phyloP scores from a whole-genome alignment of 2,888 invertebrate species.

The Oithona nana region DNA sequence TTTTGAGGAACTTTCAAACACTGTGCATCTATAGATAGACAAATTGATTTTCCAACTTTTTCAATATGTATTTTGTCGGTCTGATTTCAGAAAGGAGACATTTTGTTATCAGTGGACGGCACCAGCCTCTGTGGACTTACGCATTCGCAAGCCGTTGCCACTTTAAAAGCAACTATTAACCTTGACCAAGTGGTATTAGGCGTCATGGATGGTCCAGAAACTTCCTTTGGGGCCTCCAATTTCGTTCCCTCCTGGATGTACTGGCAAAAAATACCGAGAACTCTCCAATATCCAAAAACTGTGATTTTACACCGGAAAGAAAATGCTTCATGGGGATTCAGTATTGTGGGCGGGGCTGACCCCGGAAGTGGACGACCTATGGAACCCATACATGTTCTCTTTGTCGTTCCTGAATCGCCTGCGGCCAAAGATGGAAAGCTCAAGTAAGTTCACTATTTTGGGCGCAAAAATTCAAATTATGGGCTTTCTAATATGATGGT shows the following conservation, averaged over 20 bases:
- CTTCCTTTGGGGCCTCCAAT: slow-evolving; percentile 26
- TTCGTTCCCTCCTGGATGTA: slow-evolving; percentile 33
- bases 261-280: slow-evolving; percentile 32
- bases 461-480: too few relatives aligned
- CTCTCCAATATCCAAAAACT: slow-evolving; percentile 28
- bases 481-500: too few relatives aligned
- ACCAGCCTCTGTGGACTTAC: slow-evolving; percentile 29
- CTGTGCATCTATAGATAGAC: neutral
- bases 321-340: slow-evolving; percentile 30
- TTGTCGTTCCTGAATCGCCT: slow-evolving; percentile 30
- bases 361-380: slow-evolving; percentile 25
- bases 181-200: slow-evolving; percentile 27
- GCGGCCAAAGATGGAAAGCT: slow-evolving; percentile 24
- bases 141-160: slow-evolving; percentile 31
- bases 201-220: slow-evolving; percentile 31
- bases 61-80: neutral
- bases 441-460: slow-evolving; percentile 20
- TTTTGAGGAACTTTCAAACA: too few relatives aligned
- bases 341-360: slow-evolving; percentile 32
- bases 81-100: slow-evolving; percentile 30
- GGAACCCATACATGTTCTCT: slow-evolving; percentile 31
- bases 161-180: slow-evolving; percentile 28
- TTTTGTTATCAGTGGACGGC: slow-evolving; percentile 30
- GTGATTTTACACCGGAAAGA: slow-evolving; percentile 26
- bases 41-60: neutral